phyloP scores from a whole-genome alignment of 1,140 invertebrate species.

The Orussus abietinus region DNA sequence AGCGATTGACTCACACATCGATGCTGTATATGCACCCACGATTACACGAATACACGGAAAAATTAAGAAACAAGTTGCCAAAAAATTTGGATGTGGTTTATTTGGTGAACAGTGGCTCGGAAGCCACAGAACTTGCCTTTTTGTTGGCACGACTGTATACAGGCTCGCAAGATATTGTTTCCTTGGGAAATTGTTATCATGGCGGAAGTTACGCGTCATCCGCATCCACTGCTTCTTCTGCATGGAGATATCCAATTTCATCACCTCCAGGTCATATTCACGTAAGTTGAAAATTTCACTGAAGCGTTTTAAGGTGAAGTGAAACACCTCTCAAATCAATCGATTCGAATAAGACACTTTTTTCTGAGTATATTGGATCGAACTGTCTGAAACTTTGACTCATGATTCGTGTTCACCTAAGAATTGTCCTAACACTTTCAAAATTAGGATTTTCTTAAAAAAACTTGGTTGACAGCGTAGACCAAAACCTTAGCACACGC shows the following conservation, averaged over 20 bases:
- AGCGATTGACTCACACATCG: conserved; percentile 86
- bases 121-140: conserved; percentile 94
- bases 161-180: conserved; percentile 78
- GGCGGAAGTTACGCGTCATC: conserved; percentile 81
- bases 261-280: conserved; percentile 78
- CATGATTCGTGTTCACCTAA: too few species aligned
- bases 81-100: conserved; percentile 76
- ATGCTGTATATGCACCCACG: conserved; percentile 86
- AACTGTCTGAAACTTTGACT: too few species aligned
- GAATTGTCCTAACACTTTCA: too few species aligned
- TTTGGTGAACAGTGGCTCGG: conserved; percentile 93
- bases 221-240: conserved; percentile 76
- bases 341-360: too few species aligned
- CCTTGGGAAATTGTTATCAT: conserved; percentile 85
- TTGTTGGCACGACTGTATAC: conserved; percentile 83
- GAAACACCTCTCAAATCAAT: too few species aligned
- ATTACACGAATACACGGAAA: conserved; percentile 86
- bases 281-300: conserved; percentile 56
- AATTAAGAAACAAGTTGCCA: conserved; percentile 77
- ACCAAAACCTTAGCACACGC: too few species aligned
- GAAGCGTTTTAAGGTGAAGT: conserved; percentile 1
- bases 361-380: too few species aligned
- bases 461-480: too few species aligned
- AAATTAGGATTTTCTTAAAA: too few species aligned
- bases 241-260: conserved; percentile 75